Conservation (phyloP, 2,888 invertebrate species). For the Agrochola macilenta region DNA sequence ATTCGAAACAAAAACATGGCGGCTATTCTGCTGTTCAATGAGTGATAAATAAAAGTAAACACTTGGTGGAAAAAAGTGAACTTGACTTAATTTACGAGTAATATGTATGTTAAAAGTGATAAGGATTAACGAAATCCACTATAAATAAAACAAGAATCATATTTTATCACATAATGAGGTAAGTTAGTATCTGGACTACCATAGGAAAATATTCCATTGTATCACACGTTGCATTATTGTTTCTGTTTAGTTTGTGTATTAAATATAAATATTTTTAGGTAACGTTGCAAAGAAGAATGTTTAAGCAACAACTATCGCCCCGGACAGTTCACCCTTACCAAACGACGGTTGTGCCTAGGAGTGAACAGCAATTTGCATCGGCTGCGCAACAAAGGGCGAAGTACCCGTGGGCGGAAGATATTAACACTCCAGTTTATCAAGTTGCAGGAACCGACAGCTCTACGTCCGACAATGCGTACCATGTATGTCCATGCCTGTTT, state of each 20-base stretch:
- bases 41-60: constrained; percentile 57
- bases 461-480: constrained; percentile 87
- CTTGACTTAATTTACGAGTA: constrained; percentile 4
- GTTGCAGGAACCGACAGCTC: constrained; percentile 88
- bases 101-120: constrained; percentile 6
- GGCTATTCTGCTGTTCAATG: constrained; percentile 13
- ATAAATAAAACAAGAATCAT: constrained; percentile 7
- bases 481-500: constrained; percentile 74
- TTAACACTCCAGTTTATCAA: constrained; percentile 83
- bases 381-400: constrained; percentile 87
- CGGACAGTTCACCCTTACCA: constrained; percentile 88
- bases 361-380: constrained; percentile 85
- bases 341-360: constrained; percentile 87
- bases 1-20: constrained; percentile 54
- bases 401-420: constrained; percentile 88
- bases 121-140: neutral
- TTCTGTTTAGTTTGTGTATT: constrained; percentile 53
- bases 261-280: constrained; percentile 65
- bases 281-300: constrained; percentile 80
- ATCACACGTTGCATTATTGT: constrained; percentile 59
- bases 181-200: constrained; percentile 8
- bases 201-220: constrained; percentile 8
- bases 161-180: constrained; percentile 52
- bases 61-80: neutral
- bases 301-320: constrained; percentile 86